Evolutionary conservation across 2,888 invertebrate genomes (phyloP).

Genomic region (Epistrophe eligans): DNA sequence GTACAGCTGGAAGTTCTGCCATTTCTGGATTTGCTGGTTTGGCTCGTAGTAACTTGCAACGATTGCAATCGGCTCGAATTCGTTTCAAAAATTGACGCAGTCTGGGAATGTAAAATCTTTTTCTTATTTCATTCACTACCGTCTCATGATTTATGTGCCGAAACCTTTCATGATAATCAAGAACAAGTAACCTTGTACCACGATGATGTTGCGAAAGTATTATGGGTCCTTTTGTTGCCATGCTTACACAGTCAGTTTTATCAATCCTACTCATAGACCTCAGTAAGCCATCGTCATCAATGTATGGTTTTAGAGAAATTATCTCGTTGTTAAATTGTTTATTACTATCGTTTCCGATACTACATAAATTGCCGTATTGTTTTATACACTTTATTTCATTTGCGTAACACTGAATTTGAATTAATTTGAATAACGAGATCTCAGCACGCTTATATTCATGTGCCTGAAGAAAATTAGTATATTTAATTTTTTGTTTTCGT

Average conservation of each 20-base stretch:
- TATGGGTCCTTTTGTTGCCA: background rate
- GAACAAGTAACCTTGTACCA: background rate
- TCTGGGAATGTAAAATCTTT: background rate
- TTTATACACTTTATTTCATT: no score
- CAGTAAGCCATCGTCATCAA: conserved; percentile 2
- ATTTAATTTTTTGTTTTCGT: background rate
- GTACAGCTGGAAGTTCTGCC: no score
- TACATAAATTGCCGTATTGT: no score
- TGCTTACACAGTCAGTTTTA: background rate
- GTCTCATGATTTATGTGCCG: background rate
- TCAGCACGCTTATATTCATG: background rate
- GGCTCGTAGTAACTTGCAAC: no score
- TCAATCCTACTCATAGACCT: background rate
- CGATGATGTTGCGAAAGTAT: conserved; percentile 8
- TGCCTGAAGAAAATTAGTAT: background rate
- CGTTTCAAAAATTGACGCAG: no score
- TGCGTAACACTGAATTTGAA: no score
- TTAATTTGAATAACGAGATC: background rate
- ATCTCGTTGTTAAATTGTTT: background rate
- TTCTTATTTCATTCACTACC: background rate
- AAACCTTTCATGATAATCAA: conserved; percentile 7
- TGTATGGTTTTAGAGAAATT: conserved; percentile 8
- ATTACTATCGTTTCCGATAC: background rate
- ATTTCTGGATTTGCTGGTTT: no score
- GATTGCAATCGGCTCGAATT: no score